Conservation (phyloP, 2,888 invertebrate species). For the Margaritifera margaritifera region DNA sequence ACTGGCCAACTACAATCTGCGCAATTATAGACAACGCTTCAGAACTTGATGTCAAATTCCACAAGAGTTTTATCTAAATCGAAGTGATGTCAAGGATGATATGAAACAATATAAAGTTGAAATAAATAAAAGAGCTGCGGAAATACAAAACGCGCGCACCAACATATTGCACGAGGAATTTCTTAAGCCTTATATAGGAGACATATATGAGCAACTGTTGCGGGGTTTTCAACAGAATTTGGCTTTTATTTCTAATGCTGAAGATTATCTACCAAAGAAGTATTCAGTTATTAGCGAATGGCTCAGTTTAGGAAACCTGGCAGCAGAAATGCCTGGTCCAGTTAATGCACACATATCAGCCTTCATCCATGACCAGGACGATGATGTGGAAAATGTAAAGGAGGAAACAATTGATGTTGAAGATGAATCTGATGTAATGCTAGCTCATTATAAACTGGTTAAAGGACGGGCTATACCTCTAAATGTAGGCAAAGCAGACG, state of each 20-base stretch:
- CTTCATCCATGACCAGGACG: constrained; percentile 3
- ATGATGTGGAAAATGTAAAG: constrained; percentile 36
- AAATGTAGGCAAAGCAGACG: constrained; percentile 17
- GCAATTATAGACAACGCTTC: constrained; percentile 33
- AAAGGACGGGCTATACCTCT: constrained; percentile 25
- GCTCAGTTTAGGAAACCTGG: constrained; percentile 46
- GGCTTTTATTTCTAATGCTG: constrained; percentile 19
- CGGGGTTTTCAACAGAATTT: constrained; percentile 24
- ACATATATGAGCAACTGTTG: constrained; percentile 11
- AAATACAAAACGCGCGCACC: constrained; percentile 45
- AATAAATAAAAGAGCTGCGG: constrained; percentile 41
- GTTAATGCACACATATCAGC: neutral
- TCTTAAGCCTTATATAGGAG: constrained; percentile 35
- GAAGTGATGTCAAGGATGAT: constrained; percentile 32
- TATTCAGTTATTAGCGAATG: constrained; percentile 44
- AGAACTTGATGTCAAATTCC: constrained; percentile 28
- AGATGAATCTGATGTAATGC: constrained; percentile 40
- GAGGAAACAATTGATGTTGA: constrained; percentile 43
- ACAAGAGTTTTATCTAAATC: constrained; percentile 23
- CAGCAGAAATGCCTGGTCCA: constrained; percentile 17
- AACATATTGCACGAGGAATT: constrained; percentile 53
- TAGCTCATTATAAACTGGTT: constrained; percentile 12
- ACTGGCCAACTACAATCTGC: constrained; percentile 41
- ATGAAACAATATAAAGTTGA: constrained; percentile 35
- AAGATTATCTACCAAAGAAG: constrained; percentile 11